Percentiles rank a stretch among this genome's conserved stretches.
Evolutionary conservation across 2,113 vertebrate species (phyloP).

Genomic region (Lepus europaeus): DNA sequence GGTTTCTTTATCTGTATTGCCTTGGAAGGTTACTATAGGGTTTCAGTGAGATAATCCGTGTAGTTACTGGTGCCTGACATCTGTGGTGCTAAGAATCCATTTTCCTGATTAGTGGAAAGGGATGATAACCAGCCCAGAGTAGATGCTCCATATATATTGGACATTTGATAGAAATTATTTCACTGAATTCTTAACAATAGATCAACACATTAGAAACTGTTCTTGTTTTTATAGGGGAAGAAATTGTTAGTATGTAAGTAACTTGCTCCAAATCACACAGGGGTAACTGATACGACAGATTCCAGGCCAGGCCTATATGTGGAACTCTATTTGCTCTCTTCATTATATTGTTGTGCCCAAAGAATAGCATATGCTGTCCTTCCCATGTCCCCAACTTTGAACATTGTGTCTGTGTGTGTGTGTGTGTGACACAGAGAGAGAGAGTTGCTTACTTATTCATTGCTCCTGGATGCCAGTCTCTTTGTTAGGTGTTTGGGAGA

Average conservation of each 20-base stretch:
- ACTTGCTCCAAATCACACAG: neutral
- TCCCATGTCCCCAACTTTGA: neutral
- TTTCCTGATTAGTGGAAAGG: neutral
- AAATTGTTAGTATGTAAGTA: neutral
- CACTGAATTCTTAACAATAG: neutral
- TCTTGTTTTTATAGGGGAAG: neutral
- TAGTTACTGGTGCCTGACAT: neutral
- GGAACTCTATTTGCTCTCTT: too few relatives aligned
- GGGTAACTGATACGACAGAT: neutral
- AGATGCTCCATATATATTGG: neutral
- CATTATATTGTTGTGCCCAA: neutral
- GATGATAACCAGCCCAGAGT: neutral
- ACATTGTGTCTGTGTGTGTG: neutral
- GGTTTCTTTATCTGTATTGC: neutral
- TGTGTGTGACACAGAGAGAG: too few relatives aligned
- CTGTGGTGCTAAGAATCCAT: neutral
- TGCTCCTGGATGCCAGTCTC: neutral
- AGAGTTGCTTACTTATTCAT: neutral
- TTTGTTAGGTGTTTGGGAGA: neutral
- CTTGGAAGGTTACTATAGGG: neutral
- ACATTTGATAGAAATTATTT: neutral
- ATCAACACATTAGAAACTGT: neutral
- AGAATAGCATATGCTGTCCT: neutral
- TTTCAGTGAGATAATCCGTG: neutral
- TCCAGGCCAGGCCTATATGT: neutral